Evolutionary conservation across 2,888 invertebrate species (phyloP).

Genomic region (Caradrina kadenii): DNA sequence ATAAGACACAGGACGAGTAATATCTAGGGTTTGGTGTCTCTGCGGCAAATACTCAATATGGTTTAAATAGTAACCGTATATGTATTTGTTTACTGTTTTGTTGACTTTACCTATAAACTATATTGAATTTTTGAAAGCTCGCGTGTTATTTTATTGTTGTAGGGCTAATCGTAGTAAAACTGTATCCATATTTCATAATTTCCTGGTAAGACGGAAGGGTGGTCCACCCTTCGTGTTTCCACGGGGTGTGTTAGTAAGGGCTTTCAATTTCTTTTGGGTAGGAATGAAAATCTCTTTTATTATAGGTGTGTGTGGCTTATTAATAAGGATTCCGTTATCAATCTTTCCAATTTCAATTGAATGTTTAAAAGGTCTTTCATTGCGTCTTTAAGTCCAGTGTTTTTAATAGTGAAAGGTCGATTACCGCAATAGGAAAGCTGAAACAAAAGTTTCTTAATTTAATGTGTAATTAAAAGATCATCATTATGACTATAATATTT

Average conservation of each 20-base stretch:
- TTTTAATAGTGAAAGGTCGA: no score
- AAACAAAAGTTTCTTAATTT: no score
- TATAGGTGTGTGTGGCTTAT: not conserved
- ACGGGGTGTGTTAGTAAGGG: conserved; percentile 33
- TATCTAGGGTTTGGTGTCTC: no score
- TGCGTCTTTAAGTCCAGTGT: no score
- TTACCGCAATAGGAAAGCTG: no score
- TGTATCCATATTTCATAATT: conserved; percentile 60
- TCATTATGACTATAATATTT: no score
- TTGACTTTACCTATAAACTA: not conserved
- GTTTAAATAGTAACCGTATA: no score
- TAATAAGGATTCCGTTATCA: not conserved
- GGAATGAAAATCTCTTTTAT: not conserved
- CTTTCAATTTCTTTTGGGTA: conserved; percentile 28
- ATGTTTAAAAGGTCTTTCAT: no score
- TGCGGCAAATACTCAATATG: no score
- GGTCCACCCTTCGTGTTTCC: conserved; percentile 42
- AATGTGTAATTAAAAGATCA: no score
- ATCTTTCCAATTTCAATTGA: not conserved
- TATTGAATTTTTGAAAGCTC: conserved; percentile 41
- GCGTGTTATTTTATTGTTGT: conserved; percentile 52
- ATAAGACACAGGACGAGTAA: no score
- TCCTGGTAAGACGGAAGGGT: conserved; percentile 50
- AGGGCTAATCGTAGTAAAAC: conserved; percentile 50
- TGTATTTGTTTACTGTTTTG: not conserved